Base-by-base conservation (phyloP, 2,113 vertebrate species). In the Tonatia bakeri region DNA sequence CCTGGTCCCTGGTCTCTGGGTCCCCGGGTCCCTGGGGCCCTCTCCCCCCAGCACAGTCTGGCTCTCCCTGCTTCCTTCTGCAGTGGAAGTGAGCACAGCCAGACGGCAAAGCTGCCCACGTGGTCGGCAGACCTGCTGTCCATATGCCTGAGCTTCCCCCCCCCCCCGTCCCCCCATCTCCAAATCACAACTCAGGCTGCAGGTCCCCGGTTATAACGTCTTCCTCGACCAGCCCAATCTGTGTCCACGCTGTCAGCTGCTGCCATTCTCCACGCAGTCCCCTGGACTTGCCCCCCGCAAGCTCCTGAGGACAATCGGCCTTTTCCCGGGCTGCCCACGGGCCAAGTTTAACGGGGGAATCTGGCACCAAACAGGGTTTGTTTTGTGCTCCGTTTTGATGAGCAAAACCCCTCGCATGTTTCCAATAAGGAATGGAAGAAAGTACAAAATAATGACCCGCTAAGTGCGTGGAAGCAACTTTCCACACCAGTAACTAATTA, bases 371-470 rank as follows among this genome's bases (percentile, higher is more conserved):
- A 45, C 26, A 28, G 59, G 81, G 6, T 14, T 65, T 94, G 77
- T 77, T 97, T 96, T 88, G 59, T 82, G 19, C 54, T 65, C 45
- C 84, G 40, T 47, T 86, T 38, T 52, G 43, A 79, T 20, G 33
- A 90, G 79, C 65, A 85, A 81, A 94, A 96, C 52, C 59, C 92
- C 90, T 76, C 61, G 26, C 56, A 76, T 84, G 77, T 94, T 96
- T 97, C 94, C 90, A 95, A 87, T 80, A 72, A 95, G 69, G 38
- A 81, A 87, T 56, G 79, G 75, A 94, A 88, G 45, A 81, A 96
- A 95, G 79, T 26, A 73, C 4, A 88, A 59, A 89, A 94, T 67
- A 80, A 84, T 43, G 69, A 96, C 72, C 67, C 12, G 52, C 64
- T 81, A 67, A 96, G 65, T 36, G 82, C 24, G 75, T 22, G 45